phyloP scores from a whole-genome alignment of 1,140 invertebrate species.

The Cheumatopsyche charites region DNA sequence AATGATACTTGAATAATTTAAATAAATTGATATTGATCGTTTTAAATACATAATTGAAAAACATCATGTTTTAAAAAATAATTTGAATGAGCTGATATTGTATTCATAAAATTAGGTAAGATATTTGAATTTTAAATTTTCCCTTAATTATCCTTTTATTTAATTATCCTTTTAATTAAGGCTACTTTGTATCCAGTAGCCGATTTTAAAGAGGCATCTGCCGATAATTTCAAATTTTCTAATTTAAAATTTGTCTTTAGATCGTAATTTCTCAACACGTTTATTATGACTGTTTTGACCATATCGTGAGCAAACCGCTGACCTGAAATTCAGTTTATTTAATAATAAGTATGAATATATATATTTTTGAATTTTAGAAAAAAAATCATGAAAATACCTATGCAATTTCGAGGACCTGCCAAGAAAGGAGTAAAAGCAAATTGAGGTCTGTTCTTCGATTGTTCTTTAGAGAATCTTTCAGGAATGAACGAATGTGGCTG shows the following conservation, averaged over 20 bases:
- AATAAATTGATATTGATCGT: too few relatives aligned
- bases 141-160: too few relatives aligned
- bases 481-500: slow-evolving; percentile 9
- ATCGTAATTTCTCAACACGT: slow-evolving; percentile 26
- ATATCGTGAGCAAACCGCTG: slow-evolving; percentile 13
- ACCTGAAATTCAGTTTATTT: slow-evolving; percentile 1
- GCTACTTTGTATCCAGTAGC: slow-evolving; percentile 17
- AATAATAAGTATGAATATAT: background rate
- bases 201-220: slow-evolving; percentile 20
- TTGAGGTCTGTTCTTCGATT: slow-evolving; percentile 8
- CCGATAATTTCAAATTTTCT: background rate
- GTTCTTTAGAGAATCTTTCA: slow-evolving; percentile 28
- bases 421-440: slow-evolving; percentile 15
- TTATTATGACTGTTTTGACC: slow-evolving; percentile 13
- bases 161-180: too few relatives aligned
- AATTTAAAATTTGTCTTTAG: slow-evolving; percentile 20
- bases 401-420: slow-evolving; percentile 5
- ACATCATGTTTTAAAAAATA: too few relatives aligned
- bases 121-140: too few relatives aligned
- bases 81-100: too few relatives aligned
- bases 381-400: slow-evolving; percentile 10
- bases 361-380: background rate
- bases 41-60: too few relatives aligned
- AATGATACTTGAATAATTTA: too few relatives aligned
- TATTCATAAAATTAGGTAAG: too few relatives aligned